Percentiles rank a stretch among this genome's conserved stretches.
Conservation (phyloP, 2,113 vertebrate species). For the Mola mola region DNA sequence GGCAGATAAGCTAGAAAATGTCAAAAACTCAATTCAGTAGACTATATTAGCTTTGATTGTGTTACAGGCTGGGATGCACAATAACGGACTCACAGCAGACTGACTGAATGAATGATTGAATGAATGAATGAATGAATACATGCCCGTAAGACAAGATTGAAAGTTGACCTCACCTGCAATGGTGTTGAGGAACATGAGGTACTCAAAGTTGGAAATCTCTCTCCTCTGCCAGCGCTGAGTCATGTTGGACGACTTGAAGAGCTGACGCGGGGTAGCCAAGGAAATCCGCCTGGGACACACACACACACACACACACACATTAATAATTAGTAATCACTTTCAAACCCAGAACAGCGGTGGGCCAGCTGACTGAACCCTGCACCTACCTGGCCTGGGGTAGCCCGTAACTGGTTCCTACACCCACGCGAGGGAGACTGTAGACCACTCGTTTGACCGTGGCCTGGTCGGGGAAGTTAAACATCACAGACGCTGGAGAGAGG, state of each 20-base stretch:
- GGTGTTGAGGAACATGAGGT: conserved; percentile 99
- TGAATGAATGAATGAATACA: no score
- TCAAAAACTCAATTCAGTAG: no score
- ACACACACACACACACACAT: conserved; percentile 11
- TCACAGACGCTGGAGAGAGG: conserved; percentile 90
- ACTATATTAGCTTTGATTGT: no score
- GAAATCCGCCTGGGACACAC: conserved; percentile 89
- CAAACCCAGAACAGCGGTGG: not conserved
- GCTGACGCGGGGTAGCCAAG: conserved; percentile 95
- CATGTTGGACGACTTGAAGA: conserved; percentile 99
- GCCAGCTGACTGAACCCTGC: not conserved
- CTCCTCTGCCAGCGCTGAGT: conserved; percentile 99
- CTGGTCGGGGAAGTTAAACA: conserved; percentile 99
- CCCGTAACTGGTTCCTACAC: conserved; percentile 98
- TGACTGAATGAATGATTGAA: no score
- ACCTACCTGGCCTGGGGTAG: conserved; percentile 96
- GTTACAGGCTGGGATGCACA: no score
- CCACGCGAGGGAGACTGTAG: conserved; percentile 97
- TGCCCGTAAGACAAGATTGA: no score
- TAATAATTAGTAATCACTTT: no score
- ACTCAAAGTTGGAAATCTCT: conserved; percentile 99
- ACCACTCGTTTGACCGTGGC: conserved; percentile 98
- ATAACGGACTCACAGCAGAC: no score
- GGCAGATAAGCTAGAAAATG: not conserved
- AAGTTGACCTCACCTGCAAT: conserved; percentile 94